Evolutionary conservation across 1,140 invertebrate species (phyloP).

Genomic region (Lethrus apterus): DNA sequence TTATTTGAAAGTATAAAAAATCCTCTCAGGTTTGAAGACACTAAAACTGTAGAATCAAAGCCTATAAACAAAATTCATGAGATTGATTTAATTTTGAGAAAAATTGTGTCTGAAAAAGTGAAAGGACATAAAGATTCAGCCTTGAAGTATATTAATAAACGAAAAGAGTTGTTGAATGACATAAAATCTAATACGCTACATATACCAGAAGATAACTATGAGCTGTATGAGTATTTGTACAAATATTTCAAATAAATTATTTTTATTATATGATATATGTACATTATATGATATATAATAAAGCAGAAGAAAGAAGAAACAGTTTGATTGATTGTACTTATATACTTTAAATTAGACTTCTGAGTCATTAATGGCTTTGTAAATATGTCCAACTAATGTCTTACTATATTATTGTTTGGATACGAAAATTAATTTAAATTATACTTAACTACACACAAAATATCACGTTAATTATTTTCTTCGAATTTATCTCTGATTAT

Average conservation of each 20-base stretch:
- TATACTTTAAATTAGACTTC: neutral
- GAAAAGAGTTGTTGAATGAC: constrained; percentile 10
- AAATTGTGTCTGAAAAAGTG: constrained; percentile 13
- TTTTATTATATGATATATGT: neutral
- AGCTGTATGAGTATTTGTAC: constrained; percentile 1
- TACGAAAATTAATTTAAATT: too few relatives aligned
- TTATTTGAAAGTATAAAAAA: constrained; percentile 3
- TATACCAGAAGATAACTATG: constrained; percentile 7
- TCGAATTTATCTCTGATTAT: neutral
- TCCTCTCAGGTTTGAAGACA: neutral
- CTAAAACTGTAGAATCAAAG: neutral
- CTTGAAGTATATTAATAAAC: constrained; percentile 1
- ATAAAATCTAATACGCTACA: constrained; percentile 6
- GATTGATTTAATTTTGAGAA: constrained; percentile 16
- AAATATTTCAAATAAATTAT: neutral
- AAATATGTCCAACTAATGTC: too few relatives aligned
- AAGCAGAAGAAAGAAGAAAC: neutral
- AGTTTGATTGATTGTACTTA: neutral
- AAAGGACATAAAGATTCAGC: constrained; percentile 8
- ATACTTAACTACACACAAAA: too few relatives aligned
- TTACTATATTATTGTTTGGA: too few relatives aligned
- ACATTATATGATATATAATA: neutral
- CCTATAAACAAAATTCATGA: constrained; percentile 7
- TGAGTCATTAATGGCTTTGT: neutral
- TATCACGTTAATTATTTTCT: too few relatives aligned